Evolutionary conservation across 2,888 invertebrate genomes (phyloP).

Genomic region (Protonemura montana): DNA sequence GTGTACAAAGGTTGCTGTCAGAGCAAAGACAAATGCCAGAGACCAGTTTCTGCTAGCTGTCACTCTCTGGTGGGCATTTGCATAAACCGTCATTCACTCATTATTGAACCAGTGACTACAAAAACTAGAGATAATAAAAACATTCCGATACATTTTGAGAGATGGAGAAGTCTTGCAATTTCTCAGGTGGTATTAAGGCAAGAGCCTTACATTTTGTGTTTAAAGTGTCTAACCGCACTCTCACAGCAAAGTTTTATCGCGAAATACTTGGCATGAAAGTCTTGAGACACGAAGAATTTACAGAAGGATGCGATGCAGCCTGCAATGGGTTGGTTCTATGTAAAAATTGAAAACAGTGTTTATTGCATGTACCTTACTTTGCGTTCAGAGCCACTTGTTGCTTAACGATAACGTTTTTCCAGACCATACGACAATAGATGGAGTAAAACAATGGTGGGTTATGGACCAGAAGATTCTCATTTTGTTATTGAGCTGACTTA

Average conservation of each 20-base stretch:
- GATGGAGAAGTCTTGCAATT: not conserved
- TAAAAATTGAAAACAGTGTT: not conserved
- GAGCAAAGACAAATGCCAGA: too few relatives aligned
- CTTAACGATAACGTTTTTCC: slow-evolving; percentile 52
- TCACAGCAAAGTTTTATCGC: slow-evolving; percentile 86
- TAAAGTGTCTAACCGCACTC: slow-evolving; percentile 89
- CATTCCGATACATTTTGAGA: too few relatives aligned
- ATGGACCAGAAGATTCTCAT: slow-evolving; percentile 92
- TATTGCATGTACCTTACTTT: slow-evolving; percentile 14
- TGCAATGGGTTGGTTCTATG: slow-evolving; percentile 86
- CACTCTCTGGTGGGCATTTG: too few relatives aligned
- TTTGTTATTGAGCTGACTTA: slow-evolving; percentile 97
- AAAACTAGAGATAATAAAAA: too few relatives aligned
- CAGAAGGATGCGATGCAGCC: slow-evolving; percentile 94
- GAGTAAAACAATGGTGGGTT: slow-evolving; percentile 99
- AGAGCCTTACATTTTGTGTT: slow-evolving; percentile 96
- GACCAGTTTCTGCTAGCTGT: too few relatives aligned
- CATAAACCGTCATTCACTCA: too few relatives aligned
- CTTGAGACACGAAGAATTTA: slow-evolving; percentile 95
- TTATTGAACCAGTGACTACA: too few relatives aligned
- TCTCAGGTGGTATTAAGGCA: slow-evolving; percentile 60
- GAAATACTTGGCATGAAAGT: slow-evolving; percentile 95
- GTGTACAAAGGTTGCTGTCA: too few relatives aligned
- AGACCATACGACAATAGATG: slow-evolving; percentile 98
- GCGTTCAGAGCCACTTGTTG: not conserved